Conservation (phyloP, 2,113 vertebrate genomes). For the Phylloscopus trochiloides region DNA sequence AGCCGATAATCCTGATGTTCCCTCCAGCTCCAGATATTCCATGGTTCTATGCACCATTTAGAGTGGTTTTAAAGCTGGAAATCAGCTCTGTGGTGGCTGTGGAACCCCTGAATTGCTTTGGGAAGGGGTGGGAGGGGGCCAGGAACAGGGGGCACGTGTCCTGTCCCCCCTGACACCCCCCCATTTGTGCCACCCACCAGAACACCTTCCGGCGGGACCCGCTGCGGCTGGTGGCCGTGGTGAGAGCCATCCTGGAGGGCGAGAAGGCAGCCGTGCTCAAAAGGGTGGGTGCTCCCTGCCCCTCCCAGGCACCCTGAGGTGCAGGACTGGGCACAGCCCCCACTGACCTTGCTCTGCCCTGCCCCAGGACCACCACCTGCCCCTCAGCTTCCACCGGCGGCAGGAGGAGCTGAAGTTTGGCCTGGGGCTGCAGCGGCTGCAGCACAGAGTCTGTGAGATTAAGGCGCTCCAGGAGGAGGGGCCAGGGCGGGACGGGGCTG, state of each 20-base stretch:
- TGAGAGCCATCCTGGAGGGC: slow-evolving; percentile 71
- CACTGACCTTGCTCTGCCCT: background rate
- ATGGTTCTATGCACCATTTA: fast-evolving
- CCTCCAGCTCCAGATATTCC: background rate
- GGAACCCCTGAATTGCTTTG: background rate
- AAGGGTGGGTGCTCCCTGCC: slow-evolving; percentile 62
- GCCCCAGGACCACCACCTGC: slow-evolving; percentile 61
- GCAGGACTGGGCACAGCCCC: fast-evolving
- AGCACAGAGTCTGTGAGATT: slow-evolving; percentile 53
- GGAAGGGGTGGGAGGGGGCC: background rate
- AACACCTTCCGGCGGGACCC: slow-evolving; percentile 68
- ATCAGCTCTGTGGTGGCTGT: background rate
- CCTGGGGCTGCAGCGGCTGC: slow-evolving; percentile 65
- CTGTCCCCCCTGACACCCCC: background rate
- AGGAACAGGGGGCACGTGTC: fast-evolving
- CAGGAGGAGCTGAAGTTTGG: slow-evolving; percentile 78
- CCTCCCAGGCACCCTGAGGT: fast-evolving
- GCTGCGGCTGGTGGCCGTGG: slow-evolving; percentile 62
- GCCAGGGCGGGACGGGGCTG: fast-evolving
- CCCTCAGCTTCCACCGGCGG: slow-evolving; percentile 68
- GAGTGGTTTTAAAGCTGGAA: background rate
- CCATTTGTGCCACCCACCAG: background rate
- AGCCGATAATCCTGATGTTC: background rate
- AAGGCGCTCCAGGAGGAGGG: slow-evolving; percentile 8
- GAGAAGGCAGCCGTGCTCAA: slow-evolving; percentile 73